Evolutionary conservation across 2,797 vertebrate species (phyloP).

Genomic region (Sandelia bainsii): DNA sequence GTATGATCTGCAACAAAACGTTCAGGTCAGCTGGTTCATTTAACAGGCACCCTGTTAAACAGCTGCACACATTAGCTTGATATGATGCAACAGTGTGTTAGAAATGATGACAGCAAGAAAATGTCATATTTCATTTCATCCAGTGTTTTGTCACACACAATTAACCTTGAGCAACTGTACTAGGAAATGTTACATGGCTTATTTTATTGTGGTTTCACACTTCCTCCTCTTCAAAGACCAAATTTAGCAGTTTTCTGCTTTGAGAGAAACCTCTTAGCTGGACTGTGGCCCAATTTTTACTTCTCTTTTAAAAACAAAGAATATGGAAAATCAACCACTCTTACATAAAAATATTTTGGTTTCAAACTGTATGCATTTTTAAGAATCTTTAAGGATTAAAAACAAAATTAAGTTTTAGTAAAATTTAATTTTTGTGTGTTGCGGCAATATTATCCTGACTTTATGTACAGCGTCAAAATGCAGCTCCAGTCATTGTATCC

Average conservation of each 20-base stretch:
- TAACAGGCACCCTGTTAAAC: too few relatives aligned
- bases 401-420: not conserved
- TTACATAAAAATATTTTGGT: too few relatives aligned
- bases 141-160: too few relatives aligned
- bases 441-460: not conserved
- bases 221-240: not conserved
- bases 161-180: too few relatives aligned
- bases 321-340: not conserved
- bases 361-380: too few relatives aligned
- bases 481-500: not conserved
- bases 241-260: not conserved
- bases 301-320: not conserved
- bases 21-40: too few relatives aligned
- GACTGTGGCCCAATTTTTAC: not conserved
- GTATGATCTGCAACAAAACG: too few relatives aligned
- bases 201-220: not conserved
- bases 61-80: too few relatives aligned
- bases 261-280: not conserved
- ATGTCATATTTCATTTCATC: too few relatives aligned
- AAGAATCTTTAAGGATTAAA: not conserved
- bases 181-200: too few relatives aligned
- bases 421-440: not conserved
- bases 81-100: too few relatives aligned
- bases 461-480: not conserved
- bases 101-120: too few relatives aligned